Percentiles rank a stretch among this genome's conserved stretches.
phyloP scores from a whole-genome alignment of 2,888 invertebrate genomes.

The Macropis europaea region DNA sequence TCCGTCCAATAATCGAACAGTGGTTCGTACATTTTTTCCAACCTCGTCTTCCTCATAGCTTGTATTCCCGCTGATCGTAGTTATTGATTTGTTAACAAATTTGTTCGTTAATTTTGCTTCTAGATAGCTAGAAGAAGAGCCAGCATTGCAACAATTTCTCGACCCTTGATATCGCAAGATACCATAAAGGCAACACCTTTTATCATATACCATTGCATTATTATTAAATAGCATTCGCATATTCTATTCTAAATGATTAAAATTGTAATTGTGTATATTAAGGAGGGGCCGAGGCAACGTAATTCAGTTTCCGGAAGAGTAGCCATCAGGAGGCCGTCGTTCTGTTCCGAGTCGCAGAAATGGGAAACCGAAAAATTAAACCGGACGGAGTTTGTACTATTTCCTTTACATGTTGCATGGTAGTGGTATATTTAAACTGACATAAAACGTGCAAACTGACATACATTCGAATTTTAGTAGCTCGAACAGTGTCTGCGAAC shows the following conservation, averaged over 20 bases:
- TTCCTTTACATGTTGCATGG: background rate
- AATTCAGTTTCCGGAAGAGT: constrained; percentile 75
- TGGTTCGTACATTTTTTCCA: no score
- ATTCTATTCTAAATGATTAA: background rate
- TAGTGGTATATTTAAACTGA: background rate
- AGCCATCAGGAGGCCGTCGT: constrained; percentile 73
- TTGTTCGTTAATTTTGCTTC: constrained; percentile 55
- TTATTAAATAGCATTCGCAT: background rate
- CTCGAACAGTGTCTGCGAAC: constrained; percentile 69
- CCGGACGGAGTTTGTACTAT: constrained; percentile 70
- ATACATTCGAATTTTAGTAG: constrained; percentile 58
- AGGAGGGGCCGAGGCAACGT: constrained; percentile 72
- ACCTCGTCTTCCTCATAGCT: no score
- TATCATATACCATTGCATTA: background rate
- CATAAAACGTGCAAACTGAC: background rate
- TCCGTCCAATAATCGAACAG: constrained; percentile 75
- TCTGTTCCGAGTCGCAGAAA: constrained; percentile 71
- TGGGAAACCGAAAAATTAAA: constrained; percentile 72
- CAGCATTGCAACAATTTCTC: constrained; percentile 81
- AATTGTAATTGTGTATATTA: background rate
- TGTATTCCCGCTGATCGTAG: no score
- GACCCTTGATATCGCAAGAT: constrained; percentile 76
- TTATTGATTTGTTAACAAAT: background rate
- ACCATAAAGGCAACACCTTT: constrained; percentile 70
- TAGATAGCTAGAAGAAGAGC: constrained; percentile 81